A percentile compares a stretch with the other conserved stretches of the same genome.
phyloP scores from a whole-genome alignment of 2,888 invertebrate species.

The Mythimna vitellina region DNA sequence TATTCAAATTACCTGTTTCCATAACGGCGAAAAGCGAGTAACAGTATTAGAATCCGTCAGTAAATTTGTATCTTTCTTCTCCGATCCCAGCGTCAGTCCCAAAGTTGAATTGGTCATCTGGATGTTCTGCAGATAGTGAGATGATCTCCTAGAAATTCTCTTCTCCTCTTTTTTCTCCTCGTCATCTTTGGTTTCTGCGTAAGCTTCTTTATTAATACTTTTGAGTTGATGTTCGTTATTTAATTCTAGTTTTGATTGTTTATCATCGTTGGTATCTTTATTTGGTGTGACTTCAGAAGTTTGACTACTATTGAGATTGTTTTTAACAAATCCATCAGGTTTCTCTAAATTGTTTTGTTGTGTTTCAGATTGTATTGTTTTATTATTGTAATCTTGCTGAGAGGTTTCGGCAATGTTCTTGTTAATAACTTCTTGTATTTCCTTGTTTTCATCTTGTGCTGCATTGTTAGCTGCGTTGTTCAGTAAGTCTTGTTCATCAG shows the following conservation, averaged over 20 bases:
- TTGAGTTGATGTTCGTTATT: slow-evolving; percentile 32
- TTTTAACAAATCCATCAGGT: slow-evolving; percentile 16
- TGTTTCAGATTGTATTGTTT: slow-evolving; percentile 7
- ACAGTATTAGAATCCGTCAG: slow-evolving; percentile 81
- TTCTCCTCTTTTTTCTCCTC: slow-evolving; percentile 58
- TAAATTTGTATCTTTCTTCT: slow-evolving; percentile 74
- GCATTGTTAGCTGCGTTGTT: slow-evolving; percentile 25
- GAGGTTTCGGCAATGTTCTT: slow-evolving; percentile 10
- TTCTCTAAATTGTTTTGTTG: slow-evolving; percentile 22
- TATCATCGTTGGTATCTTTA: slow-evolving; percentile 37
- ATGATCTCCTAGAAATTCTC: slow-evolving; percentile 59
- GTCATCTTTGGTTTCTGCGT: slow-evolving; percentile 45
- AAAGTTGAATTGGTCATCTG: slow-evolving; percentile 76
- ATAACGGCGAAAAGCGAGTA: slow-evolving; percentile 84
- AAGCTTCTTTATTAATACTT: slow-evolving; percentile 37
- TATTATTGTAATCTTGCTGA: slow-evolving; percentile 24
- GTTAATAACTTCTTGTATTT: slow-evolving; percentile 28
- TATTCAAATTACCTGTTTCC: slow-evolving; percentile 82
- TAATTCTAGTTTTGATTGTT: slow-evolving; percentile 40
- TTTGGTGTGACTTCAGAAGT: slow-evolving; percentile 25
- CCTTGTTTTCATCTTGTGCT: slow-evolving; percentile 12
- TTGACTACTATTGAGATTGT: slow-evolving; percentile 9
- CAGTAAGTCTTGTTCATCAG: slow-evolving; percentile 38
- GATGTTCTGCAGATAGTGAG: slow-evolving; percentile 81
- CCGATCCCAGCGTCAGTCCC: slow-evolving; percentile 72